Base-by-base conservation (phyloP, 2,888 invertebrate genomes). In the Scrobipalpa atriplicella region DNA sequence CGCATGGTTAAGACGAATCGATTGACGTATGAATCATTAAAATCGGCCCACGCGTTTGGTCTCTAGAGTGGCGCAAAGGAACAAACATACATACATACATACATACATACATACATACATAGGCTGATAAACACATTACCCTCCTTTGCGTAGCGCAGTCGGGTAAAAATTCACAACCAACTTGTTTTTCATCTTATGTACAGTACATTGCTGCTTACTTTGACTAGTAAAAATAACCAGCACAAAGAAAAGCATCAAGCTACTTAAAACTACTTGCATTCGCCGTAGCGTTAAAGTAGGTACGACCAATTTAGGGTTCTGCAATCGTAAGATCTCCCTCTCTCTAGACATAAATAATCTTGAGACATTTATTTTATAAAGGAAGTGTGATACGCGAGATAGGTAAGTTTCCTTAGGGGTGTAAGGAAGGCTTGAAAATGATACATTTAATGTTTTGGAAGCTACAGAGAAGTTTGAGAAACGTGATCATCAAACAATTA, bases 271-370 rank as follows among this genome's bases (percentile, higher is more conserved):
- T 16, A n/a, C 10, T 13, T 38, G 5, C 2, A 2, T 58, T 58
- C 38, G 36, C 16, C 29, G 36, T 58, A n/a, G 58, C 16, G 13
- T 10, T 13, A 9, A 2, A 56, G n/a, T 36, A 13, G 29, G 6
- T n/a, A 1, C 10, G 29, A 11, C 19, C 56, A 29, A 56, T 16
- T 38, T 29, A 10, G 87, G 86, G 84, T 77, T 81, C 82, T 75
- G 79, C 84, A 87, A 88, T 88, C 86, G 81, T 80, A 79, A 81
- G 78, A 87, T 87, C 86, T 86, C 83, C 77, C 87, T 36, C 86
- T 87, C 86, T 84, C 84, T 58, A 83, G 78, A 73, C 89, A 89
- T 91, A 89, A 91, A 91, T 91, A 90, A 86, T 87, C 79, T 75
- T 79, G 78, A 76, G 81, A 82, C 87, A 78, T 89, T 90, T 87